A percentile compares a stretch with the other conserved stretches of the same genome.
Conservation (phyloP, 2,888 invertebrate species). For the Melangyna quadrimaculata region DNA sequence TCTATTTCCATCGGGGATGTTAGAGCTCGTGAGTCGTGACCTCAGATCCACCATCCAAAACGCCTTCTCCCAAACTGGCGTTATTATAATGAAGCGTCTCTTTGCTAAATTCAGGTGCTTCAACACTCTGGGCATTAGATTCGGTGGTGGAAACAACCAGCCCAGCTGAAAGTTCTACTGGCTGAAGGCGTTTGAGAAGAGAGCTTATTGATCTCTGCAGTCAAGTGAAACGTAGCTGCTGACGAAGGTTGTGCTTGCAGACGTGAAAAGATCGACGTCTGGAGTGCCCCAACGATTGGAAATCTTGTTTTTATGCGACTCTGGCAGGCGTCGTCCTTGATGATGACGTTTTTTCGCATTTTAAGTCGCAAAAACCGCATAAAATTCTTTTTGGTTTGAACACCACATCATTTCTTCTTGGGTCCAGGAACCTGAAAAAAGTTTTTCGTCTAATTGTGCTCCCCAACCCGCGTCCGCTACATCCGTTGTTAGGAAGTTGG, state of each 20-base stretch:
- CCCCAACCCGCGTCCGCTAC: no score
- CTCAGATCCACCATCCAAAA: no score
- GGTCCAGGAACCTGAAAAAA: not conserved
- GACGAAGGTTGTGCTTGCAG: constrained; percentile 43
- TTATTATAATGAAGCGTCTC: constrained; percentile 37
- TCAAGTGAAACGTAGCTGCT: no score
- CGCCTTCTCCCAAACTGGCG: constrained; percentile 35
- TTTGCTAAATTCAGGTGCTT: constrained; percentile 25
- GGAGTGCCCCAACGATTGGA: constrained; percentile 45
- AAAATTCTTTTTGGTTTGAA: constrained; percentile 24
- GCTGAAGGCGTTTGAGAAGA: no score
- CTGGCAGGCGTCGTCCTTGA: constrained; percentile 8
- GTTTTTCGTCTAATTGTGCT: no score
- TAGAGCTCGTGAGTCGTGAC: no score
- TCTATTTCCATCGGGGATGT: no score
- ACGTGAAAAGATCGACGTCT: constrained; percentile 48
- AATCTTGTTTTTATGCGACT: constrained; percentile 25
- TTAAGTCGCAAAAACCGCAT: constrained; percentile 24
- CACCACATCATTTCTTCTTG: constrained; percentile 11
- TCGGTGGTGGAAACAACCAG: constrained; percentile 47
- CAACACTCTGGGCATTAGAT: constrained; percentile 37
- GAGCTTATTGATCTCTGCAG: no score
- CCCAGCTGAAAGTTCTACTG: no score
- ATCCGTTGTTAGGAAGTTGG: constrained; percentile 31
- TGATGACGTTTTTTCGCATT: not conserved